These are phyloP conservation scores for Siniperca scherzeri DNA, from an alignment of 2,797 vertebrate species.

Conservation along the genomic window DNA sequence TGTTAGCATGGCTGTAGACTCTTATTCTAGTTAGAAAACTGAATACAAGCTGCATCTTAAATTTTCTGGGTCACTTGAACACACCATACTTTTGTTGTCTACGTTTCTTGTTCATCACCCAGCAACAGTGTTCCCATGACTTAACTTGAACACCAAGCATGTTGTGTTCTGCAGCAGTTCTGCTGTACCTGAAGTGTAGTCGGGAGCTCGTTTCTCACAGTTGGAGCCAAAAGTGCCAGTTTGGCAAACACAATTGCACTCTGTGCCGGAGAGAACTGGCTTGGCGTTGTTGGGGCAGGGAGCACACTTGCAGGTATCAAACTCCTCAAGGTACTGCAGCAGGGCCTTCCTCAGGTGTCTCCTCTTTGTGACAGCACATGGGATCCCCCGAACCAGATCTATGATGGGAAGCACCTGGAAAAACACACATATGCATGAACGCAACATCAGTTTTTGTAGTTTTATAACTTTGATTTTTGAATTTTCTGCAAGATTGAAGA, in stretches of 20 bases:
- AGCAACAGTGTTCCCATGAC: background rate
- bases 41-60: background rate
- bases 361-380: slow-evolving; percentile 91
- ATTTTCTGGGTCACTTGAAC: background rate
- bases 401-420: slow-evolving; percentile 87
- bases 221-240: slow-evolving; percentile 89
- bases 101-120: background rate
- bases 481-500: no score
- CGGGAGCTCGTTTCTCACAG: slow-evolving; percentile 88
- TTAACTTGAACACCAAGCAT: no score
- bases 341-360: slow-evolving; percentile 89
- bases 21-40: background rate
- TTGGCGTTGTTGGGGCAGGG: slow-evolving; percentile 92
- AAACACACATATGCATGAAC: slow-evolving; percentile 6
- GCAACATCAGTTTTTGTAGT: background rate
- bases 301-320: slow-evolving; percentile 90
- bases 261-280: slow-evolving; percentile 85
- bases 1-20: background rate
- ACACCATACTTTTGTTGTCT: background rate
- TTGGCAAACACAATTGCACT: slow-evolving; percentile 92
- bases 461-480: no score
- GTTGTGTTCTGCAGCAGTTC: background rate
- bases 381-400: slow-evolving; percentile 89
- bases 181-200: slow-evolving; percentile 86
- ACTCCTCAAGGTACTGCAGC: slow-evolving; percentile 84